Evolutionary conservation across 1,140 invertebrate species (phyloP), one percentile per base, ranked within the genome.

Genomic region (Zaprionus africanus): DNA sequence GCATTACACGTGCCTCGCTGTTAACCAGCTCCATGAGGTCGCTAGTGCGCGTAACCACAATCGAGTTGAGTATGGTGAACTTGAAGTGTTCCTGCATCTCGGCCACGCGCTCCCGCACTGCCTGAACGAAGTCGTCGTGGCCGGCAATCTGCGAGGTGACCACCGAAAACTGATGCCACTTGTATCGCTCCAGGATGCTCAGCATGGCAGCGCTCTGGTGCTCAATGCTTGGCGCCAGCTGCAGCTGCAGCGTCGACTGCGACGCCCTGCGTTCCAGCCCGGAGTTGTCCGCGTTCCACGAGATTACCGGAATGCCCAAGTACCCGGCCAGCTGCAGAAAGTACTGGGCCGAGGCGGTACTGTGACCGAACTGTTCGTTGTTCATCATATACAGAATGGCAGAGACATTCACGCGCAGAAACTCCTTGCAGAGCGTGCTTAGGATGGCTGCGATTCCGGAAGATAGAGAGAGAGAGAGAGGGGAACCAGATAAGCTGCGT

Each of bases 91-190:
- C 96, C 94, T 96, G 93, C 93, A 97, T 96, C 67, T 96, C 96
- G 43, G 96, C 95, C 43, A 98, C 97, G 71, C 97, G 94, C 91
- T 98, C 97, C 43, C 98, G 93, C 22, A 99, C 96, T 17, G 97
- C 97, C 92, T 98, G 97, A 69, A 99, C 96, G 91, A 99, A 99
- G 92, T 99, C 97, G 81, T 98, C 97, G 93, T 99, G 97, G 0
- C 98, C 98, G 17, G 97, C 97, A 54, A 98, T 98, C 88, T 97
- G 96, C 53, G 96, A 97, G n/a, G 97, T 97, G 28, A 99, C 97
- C 60, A 99, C 96, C 71, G 97, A 97, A 93, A 99, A 99, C 82
- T 98, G 96, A 92, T 98, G 97, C 98, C 98, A 99, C 91, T 98
- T 98, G 94, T 99, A 99, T 58, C 98, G 94, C 92, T 97, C 96